Evolutionary conservation across 2,113 vertebrate species (phyloP), one percentile per base, ranked within the genome.

Genomic region (Protomyctophum bolini): DNA sequence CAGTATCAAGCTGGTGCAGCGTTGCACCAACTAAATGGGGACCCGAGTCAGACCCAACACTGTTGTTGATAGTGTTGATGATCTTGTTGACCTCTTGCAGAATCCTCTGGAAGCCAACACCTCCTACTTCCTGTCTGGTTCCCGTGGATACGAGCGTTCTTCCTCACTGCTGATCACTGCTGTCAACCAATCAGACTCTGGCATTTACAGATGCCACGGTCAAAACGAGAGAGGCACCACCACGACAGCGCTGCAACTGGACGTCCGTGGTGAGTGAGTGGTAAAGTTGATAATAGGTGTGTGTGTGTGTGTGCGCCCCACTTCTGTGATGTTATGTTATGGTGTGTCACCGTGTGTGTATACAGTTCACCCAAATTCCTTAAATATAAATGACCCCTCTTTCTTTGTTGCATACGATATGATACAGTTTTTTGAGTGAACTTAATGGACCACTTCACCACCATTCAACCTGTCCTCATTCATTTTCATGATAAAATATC

Each of bases 261-360:
- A 95, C 75, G 93, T 98, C 66, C 86, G 91, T 63, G 93, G 98
- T 98, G 94, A 95, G 98, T 98, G 94, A 95, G 86, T 7, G 15
- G 47, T 28, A 4, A 47, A 14, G 49, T 12, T 52, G 29, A 9
- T 41, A 41, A 41, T 41, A 6, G 49, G 59, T 60, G 6, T 12
- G 6, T 57, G 21, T 63, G 47, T 75, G 63, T 46, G n/a, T 45
- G 10, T 66, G 48, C 52, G 14, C 10, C n/a, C 11, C 41, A 29
- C 12, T 52, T 52, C 9, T 52, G 3, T 52, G 12, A 12, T 12
- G 50, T 52, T 52, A 10, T 8, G 50, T 8, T 9, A 11, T 10
- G 9, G 58, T 33, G 29, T 33, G n/a, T n/a, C n/a, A n/a, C n/a
- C n/a, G n/a, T n/a, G 58, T 41, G 21, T 21, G 58, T 41, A 10